phyloP scores from a whole-genome alignment of 2,797 vertebrate species.

The Tenualosa thibaudeaui region DNA sequence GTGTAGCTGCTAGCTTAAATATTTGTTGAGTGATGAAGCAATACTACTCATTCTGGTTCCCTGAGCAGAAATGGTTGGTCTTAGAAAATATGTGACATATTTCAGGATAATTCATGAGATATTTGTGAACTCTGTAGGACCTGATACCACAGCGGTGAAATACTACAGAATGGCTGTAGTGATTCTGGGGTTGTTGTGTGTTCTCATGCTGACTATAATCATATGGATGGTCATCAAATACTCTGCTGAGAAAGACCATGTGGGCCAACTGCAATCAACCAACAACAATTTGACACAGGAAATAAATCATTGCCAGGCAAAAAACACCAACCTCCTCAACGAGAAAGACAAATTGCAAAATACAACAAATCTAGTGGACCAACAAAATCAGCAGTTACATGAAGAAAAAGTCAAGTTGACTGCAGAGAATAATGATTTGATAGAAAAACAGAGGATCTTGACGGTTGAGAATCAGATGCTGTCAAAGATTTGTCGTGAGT shows the following conservation, averaged over 20 bases:
- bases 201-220: background rate
- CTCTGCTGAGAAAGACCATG: background rate
- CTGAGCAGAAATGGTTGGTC: no score
- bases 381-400: no score
- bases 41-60: no score
- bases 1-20: background rate
- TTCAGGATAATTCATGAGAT: background rate
- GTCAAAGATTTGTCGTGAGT: no score
- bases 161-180: background rate
- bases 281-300: background rate
- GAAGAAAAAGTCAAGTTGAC: no score
- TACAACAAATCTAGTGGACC: no score
- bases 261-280: background rate
- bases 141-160: background rate
- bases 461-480: no score
- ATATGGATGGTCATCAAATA: background rate
- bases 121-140: background rate
- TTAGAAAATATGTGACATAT: no score
- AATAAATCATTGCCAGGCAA: background rate
- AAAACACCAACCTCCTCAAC: background rate
- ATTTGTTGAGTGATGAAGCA: background rate
- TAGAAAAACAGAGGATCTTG: no score
- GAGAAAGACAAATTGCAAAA: background rate
- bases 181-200: constrained; percentile 1
- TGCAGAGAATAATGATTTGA: no score